These are phyloP conservation scores for Caenorhabditis virilis DNA, from an alignment of 2,888 invertebrate genomes.

Conservation along the genomic window DNA sequence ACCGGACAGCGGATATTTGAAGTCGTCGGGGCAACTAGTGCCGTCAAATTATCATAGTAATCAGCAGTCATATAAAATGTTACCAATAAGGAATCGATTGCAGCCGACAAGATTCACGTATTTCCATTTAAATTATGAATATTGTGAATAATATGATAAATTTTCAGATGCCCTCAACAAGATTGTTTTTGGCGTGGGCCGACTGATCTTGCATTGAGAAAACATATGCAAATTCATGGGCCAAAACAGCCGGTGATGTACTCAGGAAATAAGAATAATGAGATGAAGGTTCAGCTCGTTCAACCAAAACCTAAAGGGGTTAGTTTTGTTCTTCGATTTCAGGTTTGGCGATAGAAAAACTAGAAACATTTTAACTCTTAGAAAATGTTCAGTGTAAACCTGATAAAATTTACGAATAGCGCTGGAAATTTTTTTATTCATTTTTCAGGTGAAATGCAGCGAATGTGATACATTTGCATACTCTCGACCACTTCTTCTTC, in stretches of 20 bases:
- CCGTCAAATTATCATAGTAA: too few relatives aligned
- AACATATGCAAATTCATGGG: conserved; percentile 32
- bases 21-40: conserved; percentile 24
- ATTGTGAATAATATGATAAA: background rate
- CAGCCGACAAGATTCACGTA: conserved; percentile 22
- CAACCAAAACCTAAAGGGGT: conserved; percentile 41
- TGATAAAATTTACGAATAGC: too few relatives aligned
- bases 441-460: conserved; percentile 48
- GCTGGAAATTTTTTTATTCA: too few relatives aligned
- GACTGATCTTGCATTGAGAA: conserved; percentile 33
- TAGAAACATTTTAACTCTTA: too few relatives aligned
- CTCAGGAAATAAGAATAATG: background rate
- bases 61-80: conserved; percentile 7
- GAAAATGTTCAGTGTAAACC: too few relatives aligned
- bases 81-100: conserved; percentile 21
- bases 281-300: conserved; percentile 28
- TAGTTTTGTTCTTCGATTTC: too few relatives aligned
- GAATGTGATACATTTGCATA: conserved; percentile 51
- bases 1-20: conserved; percentile 18
- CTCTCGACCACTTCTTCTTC: conserved; percentile 44
- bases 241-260: conserved; percentile 23
- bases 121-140: background rate
- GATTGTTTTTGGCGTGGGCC: conserved; percentile 47
- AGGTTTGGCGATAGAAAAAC: too few relatives aligned
- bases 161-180: conserved; percentile 40